These are phyloP conservation scores for Ia io DNA, from an alignment of 2,113 vertebrate species.

Conservation along the genomic window DNA sequence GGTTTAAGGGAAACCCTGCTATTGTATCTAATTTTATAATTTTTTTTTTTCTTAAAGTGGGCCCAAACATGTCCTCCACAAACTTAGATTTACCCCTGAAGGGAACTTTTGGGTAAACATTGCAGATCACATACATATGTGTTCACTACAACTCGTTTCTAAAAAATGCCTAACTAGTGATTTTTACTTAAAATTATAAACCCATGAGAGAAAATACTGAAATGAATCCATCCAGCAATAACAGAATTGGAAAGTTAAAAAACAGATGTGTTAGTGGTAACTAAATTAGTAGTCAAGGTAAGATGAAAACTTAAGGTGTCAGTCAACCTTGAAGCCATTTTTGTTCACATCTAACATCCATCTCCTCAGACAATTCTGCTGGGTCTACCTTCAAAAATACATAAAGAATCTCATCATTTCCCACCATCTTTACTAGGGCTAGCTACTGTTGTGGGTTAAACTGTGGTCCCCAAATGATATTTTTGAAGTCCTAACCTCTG, in stretches of 20 bases:
- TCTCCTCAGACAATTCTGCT: neutral
- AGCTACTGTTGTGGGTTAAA: neutral
- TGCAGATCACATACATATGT: neutral
- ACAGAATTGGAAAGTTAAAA: conserved; percentile 14
- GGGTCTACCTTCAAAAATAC: neutral
- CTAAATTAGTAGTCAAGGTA: neutral
- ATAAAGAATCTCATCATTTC: neutral
- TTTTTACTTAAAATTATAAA: neutral
- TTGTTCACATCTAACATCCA: neutral
- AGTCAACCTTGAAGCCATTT: neutral
- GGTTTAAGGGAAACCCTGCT: neutral
- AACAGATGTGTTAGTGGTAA: neutral
- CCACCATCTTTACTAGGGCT: neutral
- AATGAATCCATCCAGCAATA: conserved; percentile 12
- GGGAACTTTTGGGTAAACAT: conserved; percentile 12
- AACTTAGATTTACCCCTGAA: neutral
- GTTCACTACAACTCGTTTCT: conserved; percentile 7
- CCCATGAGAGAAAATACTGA: conserved; percentile 8
- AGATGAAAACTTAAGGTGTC: neutral
- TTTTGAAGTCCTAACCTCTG: neutral
- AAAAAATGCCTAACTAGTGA: neutral
- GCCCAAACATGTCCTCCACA: neutral
- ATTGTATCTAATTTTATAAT: neutral
- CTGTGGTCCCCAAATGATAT: neutral
- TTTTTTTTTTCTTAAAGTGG: neutral